These are phyloP conservation scores for Allygus modestus DNA, from an alignment of 2,888 invertebrate genomes.

Conservation along the genomic window DNA sequence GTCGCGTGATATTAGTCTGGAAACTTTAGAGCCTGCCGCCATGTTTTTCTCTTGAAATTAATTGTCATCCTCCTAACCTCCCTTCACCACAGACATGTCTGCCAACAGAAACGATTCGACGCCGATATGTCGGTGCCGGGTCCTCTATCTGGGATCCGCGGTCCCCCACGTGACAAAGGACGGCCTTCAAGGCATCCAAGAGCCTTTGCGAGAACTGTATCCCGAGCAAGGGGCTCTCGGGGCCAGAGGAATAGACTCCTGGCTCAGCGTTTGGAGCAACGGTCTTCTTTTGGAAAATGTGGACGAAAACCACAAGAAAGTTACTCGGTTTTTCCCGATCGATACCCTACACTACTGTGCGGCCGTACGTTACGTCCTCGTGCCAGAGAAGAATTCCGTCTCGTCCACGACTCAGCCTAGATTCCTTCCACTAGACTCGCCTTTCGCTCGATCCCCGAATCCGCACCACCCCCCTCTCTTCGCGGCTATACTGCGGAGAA, in stretches of 20 bases:
- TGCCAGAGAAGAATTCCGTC: constrained; percentile 82
- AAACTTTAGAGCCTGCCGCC: not conserved
- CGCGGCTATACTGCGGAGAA: constrained; percentile 96
- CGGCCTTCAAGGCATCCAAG: constrained; percentile 97
- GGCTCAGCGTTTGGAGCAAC: constrained; percentile 98
- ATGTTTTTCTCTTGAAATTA: not conserved
- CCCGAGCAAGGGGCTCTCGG: constrained; percentile 95
- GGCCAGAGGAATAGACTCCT: constrained; percentile 95
- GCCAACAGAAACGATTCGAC: constrained; percentile 81
- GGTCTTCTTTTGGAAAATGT: constrained; percentile 97
- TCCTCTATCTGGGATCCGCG: constrained; percentile 96
- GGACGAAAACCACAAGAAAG: constrained; percentile 95
- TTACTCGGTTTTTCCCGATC: constrained; percentile 97
- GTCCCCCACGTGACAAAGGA: constrained; percentile 99
- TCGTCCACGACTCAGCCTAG: constrained; percentile 77
- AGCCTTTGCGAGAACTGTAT: constrained; percentile 96
- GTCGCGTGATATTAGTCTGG: not conserved
- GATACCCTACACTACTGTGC: constrained; percentile 97
- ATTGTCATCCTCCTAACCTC: not conserved
- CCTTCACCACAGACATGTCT: constrained; percentile 44
- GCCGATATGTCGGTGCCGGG: constrained; percentile 97
- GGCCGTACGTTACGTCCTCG: constrained; percentile 91
- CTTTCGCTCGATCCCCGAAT: constrained; percentile 94
- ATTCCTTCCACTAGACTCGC: constrained; percentile 97
- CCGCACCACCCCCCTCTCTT: constrained; percentile 97